These are phyloP conservation scores for Hydrophis major DNA, from an alignment of 2,797 vertebrate species.

Conservation along the genomic window DNA sequence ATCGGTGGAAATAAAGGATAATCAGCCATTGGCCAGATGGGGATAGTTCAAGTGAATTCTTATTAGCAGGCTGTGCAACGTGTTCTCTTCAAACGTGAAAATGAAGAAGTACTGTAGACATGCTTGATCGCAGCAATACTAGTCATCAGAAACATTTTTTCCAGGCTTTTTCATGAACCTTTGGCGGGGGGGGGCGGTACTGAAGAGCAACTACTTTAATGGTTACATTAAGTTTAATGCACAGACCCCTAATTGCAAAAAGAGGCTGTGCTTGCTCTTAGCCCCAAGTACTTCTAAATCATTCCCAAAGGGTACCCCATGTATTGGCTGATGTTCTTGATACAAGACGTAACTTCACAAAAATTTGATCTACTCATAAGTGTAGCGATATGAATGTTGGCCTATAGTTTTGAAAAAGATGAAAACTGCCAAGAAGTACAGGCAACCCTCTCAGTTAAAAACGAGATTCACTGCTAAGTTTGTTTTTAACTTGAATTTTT, in stretches of 20 bases:
- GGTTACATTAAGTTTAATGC: neutral
- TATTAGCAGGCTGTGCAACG: neutral
- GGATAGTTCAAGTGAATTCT: neutral
- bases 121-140: neutral
- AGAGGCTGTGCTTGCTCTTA: neutral
- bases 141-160: neutral
- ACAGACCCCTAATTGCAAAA: neutral
- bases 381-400: neutral
- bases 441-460: neutral
- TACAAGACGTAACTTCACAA: neutral
- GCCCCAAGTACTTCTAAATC: neutral
- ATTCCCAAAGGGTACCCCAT: neutral
- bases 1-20: neutral
- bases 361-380: neutral
- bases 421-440: neutral
- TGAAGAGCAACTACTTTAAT: neutral
- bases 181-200: neutral
- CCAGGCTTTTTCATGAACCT: neutral
- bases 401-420: neutral
- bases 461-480: neutral
- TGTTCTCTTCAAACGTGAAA: neutral
- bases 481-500: neutral
- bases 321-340: neutral
- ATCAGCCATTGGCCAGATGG: neutral
- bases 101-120: neutral